These are phyloP conservation scores for Pseudomyrmex sp. DNA, from an alignment of 1,140 invertebrate species.

Conservation along the genomic window DNA sequence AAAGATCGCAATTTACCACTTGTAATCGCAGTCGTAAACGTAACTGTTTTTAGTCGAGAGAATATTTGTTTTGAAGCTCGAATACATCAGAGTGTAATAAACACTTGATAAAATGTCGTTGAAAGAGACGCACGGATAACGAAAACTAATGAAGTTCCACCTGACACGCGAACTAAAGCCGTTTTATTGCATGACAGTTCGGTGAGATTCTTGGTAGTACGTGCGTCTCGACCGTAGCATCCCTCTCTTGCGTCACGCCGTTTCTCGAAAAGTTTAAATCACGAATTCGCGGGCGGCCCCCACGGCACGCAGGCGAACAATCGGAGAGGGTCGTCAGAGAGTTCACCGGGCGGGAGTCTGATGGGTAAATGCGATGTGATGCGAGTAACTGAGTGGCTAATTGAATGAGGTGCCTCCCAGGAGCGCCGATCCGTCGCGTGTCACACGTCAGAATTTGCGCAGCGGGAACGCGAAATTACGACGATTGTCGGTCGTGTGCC, in stretches of 20 bases:
- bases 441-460: slow-evolving; percentile 81
- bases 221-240: slow-evolving; percentile 14
- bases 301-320: slow-evolving; percentile 37
- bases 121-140: slow-evolving; percentile 25
- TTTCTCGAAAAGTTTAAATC: slow-evolving; percentile 69
- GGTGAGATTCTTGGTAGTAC: slow-evolving; percentile 44
- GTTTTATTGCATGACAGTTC: slow-evolving; percentile 64
- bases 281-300: slow-evolving; percentile 53
- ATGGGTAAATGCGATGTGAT: slow-evolving; percentile 82
- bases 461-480: slow-evolving; percentile 70
- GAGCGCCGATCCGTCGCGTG: slow-evolving; percentile 79
- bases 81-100: background rate
- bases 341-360: slow-evolving; percentile 61
- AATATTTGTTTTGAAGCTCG: too few relatives aligned
- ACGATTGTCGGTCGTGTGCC: slow-evolving; percentile 72
- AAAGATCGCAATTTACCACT: background rate
- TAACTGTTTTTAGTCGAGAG: too few relatives aligned
- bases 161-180: slow-evolving; percentile 48
- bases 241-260: slow-evolving; percentile 27
- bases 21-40: too few relatives aligned
- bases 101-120: slow-evolving; percentile 26
- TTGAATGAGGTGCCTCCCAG: slow-evolving; percentile 84
- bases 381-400: slow-evolving; percentile 84
- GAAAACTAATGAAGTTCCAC: slow-evolving; percentile 63
- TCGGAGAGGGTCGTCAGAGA: slow-evolving; percentile 63